A percentile compares a stretch with the other conserved stretches of the same genome.
These are phyloP conservation scores for Allobates femoralis DNA, from an alignment of 2,797 vertebrate genomes.

Conservation along the genomic window DNA sequence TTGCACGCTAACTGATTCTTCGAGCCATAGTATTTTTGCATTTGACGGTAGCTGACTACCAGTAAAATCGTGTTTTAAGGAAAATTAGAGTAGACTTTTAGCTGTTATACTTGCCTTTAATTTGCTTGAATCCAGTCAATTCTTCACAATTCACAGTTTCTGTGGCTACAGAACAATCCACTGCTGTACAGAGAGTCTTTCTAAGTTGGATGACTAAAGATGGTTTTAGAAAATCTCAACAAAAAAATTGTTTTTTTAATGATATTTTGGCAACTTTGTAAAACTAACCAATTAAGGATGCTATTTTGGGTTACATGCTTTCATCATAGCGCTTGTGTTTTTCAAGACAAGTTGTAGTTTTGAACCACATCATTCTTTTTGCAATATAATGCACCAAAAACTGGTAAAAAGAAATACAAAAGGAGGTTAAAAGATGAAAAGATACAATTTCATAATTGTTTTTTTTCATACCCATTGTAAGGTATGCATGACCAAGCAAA, in stretches of 20 bases:
- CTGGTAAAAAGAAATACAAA: no score
- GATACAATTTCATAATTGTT: no score
- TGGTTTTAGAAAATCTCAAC: background rate
- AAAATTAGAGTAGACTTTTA: background rate
- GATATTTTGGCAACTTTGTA: no score
- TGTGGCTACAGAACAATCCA: background rate
- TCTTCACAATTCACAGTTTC: background rate
- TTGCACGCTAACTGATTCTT: background rate
- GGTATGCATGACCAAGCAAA: no score
- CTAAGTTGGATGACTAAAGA: background rate
- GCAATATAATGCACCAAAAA: no score
- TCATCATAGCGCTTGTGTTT: no score
- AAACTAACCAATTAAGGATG: no score
- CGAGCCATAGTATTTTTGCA: background rate
- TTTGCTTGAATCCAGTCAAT: background rate
- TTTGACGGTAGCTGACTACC: background rate
- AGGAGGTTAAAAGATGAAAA: no score
- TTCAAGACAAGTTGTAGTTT: no score
- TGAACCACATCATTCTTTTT: no score
- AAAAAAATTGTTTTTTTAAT: background rate
- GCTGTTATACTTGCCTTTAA: background rate
- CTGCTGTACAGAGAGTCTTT: background rate
- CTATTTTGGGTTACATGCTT: no score
- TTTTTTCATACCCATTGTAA: no score
- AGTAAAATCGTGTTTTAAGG: background rate